Evolutionary conservation across 2,113 vertebrate species (phyloP), one percentile per base, ranked within the genome.

Genomic region (Archocentrus centrarchus): DNA sequence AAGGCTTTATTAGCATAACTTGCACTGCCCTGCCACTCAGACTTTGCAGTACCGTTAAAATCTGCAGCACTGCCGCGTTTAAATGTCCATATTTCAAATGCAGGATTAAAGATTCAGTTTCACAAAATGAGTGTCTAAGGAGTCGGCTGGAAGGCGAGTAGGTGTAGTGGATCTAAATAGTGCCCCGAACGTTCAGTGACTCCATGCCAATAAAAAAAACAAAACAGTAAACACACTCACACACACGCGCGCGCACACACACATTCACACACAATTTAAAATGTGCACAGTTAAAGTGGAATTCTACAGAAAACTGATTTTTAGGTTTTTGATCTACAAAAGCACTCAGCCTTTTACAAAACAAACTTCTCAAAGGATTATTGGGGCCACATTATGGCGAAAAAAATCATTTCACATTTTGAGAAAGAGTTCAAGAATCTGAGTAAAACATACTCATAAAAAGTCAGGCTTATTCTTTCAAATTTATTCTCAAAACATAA

Each of bases 11-110:
- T 76, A 70, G 87, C 88, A 92, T 83, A 44, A 77, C 47, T 47
- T 80, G 20, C 50, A 9, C 35, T 17, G 86, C 79, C 64, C 85
- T 84, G 75, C 15, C 68, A 68, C 87, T 75, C 87, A 79, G 89
- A 83, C 85, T 44, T 35, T 73, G 58, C 58, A 47, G 90, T 92
- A 89, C 81, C 83, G 41, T 92, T 85, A 91, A 93, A 93, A 92
- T 88, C 91, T 93, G 77, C 93, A 90, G 92, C 61, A 1, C 84
- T 55, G 50, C 91, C 92, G 94, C 84, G 64, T 92, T 90, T 86
- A 91, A 80, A 93, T 87, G 91, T 92, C 93, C 83, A 90, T 3
- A 39, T 89, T 93, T 94, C 88, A 92, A 93, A 95, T 87, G 91
- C 70, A 91, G 87, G 85, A 87, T 81, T 82, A 81, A 91, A 27